These are phyloP conservation scores for Forbesichthys agassizii DNA, from an alignment of 2,113 vertebrate genomes.

Conservation along the genomic window DNA sequence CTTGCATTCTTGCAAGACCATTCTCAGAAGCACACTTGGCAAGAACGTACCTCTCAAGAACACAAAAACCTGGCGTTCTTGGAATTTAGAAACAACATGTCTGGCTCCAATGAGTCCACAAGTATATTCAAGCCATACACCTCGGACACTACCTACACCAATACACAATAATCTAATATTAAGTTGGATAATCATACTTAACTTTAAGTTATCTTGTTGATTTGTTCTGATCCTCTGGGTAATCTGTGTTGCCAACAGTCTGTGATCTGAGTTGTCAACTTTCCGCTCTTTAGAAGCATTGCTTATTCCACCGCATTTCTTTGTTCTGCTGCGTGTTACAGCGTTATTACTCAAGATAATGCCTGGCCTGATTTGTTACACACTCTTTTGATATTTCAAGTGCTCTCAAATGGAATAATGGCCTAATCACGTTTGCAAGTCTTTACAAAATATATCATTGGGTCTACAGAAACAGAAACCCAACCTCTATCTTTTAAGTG, in stretches of 20 bases:
- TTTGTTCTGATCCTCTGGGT: conserved; percentile 9
- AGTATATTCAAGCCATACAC: no score
- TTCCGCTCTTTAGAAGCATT: conserved; percentile 36
- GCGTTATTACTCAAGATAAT: conserved; percentile 49
- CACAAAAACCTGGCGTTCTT: no score
- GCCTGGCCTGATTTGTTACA: conserved; percentile 40
- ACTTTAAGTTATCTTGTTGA: no score
- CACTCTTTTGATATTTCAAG: conserved; percentile 45
- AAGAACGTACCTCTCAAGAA: no score
- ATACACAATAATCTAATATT: no score
- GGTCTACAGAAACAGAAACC: conserved; percentile 23
- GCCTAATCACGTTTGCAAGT: conserved; percentile 18
- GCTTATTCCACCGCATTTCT: conserved; percentile 21
- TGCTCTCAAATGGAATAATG: conserved; percentile 40
- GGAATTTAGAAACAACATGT: no score
- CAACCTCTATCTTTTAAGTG: background rate
- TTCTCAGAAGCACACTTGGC: no score
- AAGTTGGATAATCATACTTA: no score
- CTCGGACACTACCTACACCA: no score
- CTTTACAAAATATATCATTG: conserved; percentile 37
- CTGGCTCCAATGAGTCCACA: no score
- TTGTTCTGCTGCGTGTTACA: conserved; percentile 44
- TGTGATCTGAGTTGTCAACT: conserved; percentile 44
- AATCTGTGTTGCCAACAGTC: conserved; percentile 5
- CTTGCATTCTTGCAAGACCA: no score